A percentile compares a stretch with the other conserved stretches of the same genome.
Evolutionary conservation across 1,140 invertebrate genomes (phyloP).

Genomic region (Zaprionus camerounensis): DNA sequence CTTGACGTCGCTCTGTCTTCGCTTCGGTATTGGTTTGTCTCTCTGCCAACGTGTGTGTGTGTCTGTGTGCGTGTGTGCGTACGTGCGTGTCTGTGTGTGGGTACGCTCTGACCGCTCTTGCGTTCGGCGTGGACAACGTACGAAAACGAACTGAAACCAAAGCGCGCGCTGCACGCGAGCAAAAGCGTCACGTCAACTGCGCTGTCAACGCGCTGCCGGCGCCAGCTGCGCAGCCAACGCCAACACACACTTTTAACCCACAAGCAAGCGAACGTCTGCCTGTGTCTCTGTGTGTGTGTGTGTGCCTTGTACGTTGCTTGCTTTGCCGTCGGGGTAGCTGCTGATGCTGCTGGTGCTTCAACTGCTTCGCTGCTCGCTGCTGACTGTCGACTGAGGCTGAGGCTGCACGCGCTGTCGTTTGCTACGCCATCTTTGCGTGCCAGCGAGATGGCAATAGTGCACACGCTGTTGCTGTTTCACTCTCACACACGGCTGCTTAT

Average conservation of each 20-base stretch:
- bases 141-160: conserved; percentile 77
- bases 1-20: too few relatives aligned
- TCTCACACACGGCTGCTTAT: conserved; percentile 1
- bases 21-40: too few relatives aligned
- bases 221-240: conserved; percentile 42
- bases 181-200: conserved; percentile 62
- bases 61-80: conserved; percentile 9
- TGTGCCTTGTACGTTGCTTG: conserved; percentile 18
- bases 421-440: conserved; percentile 73
- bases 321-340: not conserved
- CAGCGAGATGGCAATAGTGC: conserved; percentile 33
- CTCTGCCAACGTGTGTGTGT: not conserved
- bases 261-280: not conserved
- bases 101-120: conserved; percentile 36
- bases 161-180: conserved; percentile 73
- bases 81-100: conserved; percentile 27
- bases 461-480: not conserved
- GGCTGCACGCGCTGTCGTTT: conserved; percentile 19
- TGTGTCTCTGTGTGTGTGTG: not conserved
- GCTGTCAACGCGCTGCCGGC: conserved; percentile 42
- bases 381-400: conserved; percentile 47
- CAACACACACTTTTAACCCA: conserved; percentile 11
- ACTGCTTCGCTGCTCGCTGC: conserved; percentile 39
- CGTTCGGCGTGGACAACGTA: conserved; percentile 72
- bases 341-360: conserved; percentile 20